Evolutionary conservation across 1,140 invertebrate species (phyloP), one percentile per base, ranked within the genome.

Genomic region (Caerostris extrusa): DNA sequence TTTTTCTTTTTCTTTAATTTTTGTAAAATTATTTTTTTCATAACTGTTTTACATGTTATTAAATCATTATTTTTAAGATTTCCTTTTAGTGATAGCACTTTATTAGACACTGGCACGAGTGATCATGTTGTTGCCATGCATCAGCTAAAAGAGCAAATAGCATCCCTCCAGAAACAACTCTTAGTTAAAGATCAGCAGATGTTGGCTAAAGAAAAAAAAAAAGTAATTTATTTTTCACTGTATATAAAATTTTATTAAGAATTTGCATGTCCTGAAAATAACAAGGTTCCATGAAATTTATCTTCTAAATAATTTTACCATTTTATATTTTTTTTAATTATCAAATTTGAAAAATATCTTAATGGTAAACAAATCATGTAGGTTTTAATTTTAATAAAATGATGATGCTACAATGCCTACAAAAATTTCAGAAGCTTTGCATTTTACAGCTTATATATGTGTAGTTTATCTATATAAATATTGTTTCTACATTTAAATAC

Each of bases 91-190:
- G 95, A 95, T 77, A 94, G 95, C 57, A 95, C 93, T 7, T 92
- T 95, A 6, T 81, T 95, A 61, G 98, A 99, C 96, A 98, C 98
- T 1, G 98, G 98, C 95, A 98, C 97, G 95, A 98, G 98, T 0
- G 98, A 99, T 96, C 98, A 99, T 95, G 98, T 99, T 53, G 98
- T 99, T 10, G 98, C 98, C 1, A 98, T 99, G 95, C 99, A 98
- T 17, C 98, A 99, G 96, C 97, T 99, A 1, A 98, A 98, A 95
- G 99, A 99, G 96, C 98, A 99, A 95, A 98, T 99, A 95, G 98
- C 98, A 60, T 97, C 97, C 95, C 96, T 99, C n/a, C 98, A 99
- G 95, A 99, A 98, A 96, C 98, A 98, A 95, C 96, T 99, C 4
- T 96, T 96, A 89, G 97, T 97, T 94, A 99, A 99, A 96, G 98